Evolutionary conservation across 2,797 vertebrate species (phyloP).

Genomic region (Peromyscus attwateri): DNA sequence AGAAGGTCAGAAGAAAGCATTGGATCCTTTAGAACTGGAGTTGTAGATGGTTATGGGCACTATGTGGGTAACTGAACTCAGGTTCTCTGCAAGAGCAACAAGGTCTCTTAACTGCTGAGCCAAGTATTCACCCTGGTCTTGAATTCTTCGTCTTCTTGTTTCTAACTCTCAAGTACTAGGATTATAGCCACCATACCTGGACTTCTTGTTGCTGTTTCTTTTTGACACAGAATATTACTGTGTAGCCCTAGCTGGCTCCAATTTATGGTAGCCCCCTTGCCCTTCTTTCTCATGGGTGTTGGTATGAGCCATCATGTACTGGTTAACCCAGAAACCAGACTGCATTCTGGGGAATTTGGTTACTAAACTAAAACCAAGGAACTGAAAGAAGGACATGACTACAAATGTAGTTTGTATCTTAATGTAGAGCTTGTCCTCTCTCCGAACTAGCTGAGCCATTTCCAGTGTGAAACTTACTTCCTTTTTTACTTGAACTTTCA

Average conservation of each 20-base stretch:
- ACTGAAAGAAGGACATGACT: neutral
- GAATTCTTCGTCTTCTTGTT: neutral
- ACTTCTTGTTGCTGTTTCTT: neutral
- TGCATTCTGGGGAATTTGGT: neutral
- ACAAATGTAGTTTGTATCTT: neutral
- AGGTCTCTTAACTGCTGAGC: neutral
- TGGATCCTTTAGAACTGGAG: neutral
- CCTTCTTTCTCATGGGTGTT: neutral
- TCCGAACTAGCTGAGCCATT: neutral
- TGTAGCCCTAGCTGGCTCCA: neutral
- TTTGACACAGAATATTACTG: neutral
- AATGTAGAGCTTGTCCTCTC: neutral
- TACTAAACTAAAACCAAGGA: neutral
- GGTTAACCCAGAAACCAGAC: neutral
- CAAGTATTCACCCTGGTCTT: neutral
- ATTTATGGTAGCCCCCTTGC: neutral
- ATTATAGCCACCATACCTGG: neutral
- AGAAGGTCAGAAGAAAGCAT: neutral
- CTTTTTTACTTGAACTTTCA: neutral
- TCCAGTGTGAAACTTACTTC: neutral
- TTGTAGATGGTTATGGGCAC: neutral
- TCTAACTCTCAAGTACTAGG: neutral
- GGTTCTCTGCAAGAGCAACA: neutral
- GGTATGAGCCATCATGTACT: neutral
- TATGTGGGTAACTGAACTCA: neutral